Base-by-base conservation (phyloP, 2,888 invertebrate species). In the Noctua janthina region DNA sequence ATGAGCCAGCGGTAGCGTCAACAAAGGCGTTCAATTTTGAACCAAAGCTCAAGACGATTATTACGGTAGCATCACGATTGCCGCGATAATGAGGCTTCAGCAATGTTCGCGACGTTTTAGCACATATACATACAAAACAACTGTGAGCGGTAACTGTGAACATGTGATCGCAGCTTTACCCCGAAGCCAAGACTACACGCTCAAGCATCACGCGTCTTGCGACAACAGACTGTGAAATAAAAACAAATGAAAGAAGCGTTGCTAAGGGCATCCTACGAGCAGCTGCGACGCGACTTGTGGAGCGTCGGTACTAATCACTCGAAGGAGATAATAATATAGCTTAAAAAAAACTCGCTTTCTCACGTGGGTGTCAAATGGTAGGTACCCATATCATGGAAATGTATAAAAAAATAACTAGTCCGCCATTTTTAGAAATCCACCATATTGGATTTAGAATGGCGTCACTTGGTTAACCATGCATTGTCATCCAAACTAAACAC, bases 81-180 rank as follows among this genome's bases (percentile, higher is more conserved):
- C 2, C 35, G 3, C 20, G 15, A 46, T 64, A 81, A 35, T 46
- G 51, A 5, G 3, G 7, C 15, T 54, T 67, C 39, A 56, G 56
- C 17, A 15, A 15, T 62, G 11, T 73, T 59, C 7, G 1, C 20
- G 11, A 64, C 13, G 8, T 49, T 76, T 76, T 64, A 29, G 10
- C n/a, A 4, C 17, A 81, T 83, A 70, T n/a, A 43, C 64, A 83
- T 80, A 68, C 43, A 51, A 76, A 76, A 59, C 35, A 68, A 77
- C 43, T 20, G 15, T 6, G 17, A 59, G 51, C 51, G n/a, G 56
- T 11, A 59, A n/a, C 20, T n/a, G 35, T 23, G 39, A 67, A 51
- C 62, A 74, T 67, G 39, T 71, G 56, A 23, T 59, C 62, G 11
- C 49, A 56, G 71, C 67, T 78, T 77, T 74, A 86, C 20, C 23